Evolutionary conservation across 2,888 invertebrate genomes (phyloP), one percentile per base, ranked within the genome.

Genomic region (Achlya flavicornis): DNA sequence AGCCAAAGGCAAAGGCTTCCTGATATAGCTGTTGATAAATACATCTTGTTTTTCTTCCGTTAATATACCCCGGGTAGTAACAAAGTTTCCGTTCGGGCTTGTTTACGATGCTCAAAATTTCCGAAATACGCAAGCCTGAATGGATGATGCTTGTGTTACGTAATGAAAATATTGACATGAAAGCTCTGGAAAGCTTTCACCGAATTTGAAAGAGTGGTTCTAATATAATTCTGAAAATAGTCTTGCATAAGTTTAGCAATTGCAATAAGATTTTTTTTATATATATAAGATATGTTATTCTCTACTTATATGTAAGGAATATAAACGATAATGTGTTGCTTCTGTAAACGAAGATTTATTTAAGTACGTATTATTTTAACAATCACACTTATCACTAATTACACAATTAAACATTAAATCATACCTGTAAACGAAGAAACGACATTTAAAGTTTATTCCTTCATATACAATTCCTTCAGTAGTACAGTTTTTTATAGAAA

Each of bases 61-160:
- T 53, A 16, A 19, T n/a, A n/a, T 19, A 19, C 53, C 19, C 53
- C 53, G 19, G 53, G 19, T 53, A 53, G 10, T 53, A 7, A 8
- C 10, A 53, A 53, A 53, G 53, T 53, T 53, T 53, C 53, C 53
- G 10, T 19, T 10, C 53, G 19, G 53, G 4, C 16, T 53, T 53
- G 53, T 19, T 53, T 53, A 19, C 53, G 53, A 53, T 53, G 53
- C 19, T 53, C 16, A 53, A 53, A 53, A 53, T 53, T 53, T 53
- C 19, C 19, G 53, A 53, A 19, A 46, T 46, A 53, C 8, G 12
- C 41, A 12, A 11, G 41, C 12, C 41, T 41, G 41, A 41, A 41
- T 41, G 41, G 41, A 38, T 12, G 16, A 7, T 53, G 53, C 19
- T n/a, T 10, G 53, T 53, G 53, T 53, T 53, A 19, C n/a, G 10